These are phyloP conservation scores for Thyatira batis DNA, from an alignment of 2,888 invertebrate genomes.

Conservation along the genomic window DNA sequence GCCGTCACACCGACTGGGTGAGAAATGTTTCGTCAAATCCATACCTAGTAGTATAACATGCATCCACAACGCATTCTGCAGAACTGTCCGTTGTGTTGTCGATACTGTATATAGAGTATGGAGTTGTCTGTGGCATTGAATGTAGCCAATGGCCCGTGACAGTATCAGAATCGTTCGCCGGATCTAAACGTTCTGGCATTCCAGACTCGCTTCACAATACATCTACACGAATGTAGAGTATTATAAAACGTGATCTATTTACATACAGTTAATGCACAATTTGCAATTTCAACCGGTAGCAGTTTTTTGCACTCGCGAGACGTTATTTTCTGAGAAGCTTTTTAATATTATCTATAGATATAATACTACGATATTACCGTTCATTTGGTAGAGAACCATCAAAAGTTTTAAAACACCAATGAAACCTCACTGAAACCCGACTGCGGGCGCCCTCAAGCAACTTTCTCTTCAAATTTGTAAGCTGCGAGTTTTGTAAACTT, in stretches of 20 bases:
- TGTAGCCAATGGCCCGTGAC: conserved; percentile 59
- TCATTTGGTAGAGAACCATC: neutral
- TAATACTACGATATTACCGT: neutral
- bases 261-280: neutral
- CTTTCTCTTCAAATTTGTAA: neutral
- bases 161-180: conserved; percentile 29
- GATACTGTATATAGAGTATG: conserved; percentile 10
- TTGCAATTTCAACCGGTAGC: neutral
- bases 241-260: conserved; percentile 5
- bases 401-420: neutral
- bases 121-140: conserved; percentile 51
- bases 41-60: no score
- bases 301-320: neutral
- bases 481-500: neutral
- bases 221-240: conserved; percentile 8
- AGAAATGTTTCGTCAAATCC: neutral
- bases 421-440: neutral
- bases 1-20: neutral
- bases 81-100: conserved; percentile 9
- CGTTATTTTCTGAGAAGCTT: neutral
- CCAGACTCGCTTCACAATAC: conserved; percentile 10
- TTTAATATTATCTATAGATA: neutral
- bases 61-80: conserved; percentile 6
- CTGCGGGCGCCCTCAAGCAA: neutral
- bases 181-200: conserved; percentile 23